These are phyloP conservation scores for Burhinus oedicnemus DNA, from an alignment of 2,113 vertebrate species.

Conservation along the genomic window DNA sequence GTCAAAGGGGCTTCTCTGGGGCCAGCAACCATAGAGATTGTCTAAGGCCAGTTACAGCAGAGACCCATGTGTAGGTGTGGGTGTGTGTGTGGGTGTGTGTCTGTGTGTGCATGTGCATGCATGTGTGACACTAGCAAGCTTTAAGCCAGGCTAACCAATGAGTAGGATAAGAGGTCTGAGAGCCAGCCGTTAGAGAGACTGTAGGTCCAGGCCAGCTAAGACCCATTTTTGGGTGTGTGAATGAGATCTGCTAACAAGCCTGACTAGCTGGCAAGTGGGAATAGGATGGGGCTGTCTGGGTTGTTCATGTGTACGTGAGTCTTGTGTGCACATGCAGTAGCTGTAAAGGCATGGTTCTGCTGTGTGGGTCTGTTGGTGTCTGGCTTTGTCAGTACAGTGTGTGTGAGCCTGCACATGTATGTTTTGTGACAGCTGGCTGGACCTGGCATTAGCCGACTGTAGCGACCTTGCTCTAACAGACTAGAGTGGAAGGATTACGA, in stretches of 20 bases:
- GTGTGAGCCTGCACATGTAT: background rate
- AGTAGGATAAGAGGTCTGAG: background rate
- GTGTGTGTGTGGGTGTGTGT: too few relatives aligned
- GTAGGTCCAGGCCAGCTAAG: background rate
- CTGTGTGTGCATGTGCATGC: too few relatives aligned
- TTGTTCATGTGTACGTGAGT: background rate
- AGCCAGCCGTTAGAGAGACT: background rate
- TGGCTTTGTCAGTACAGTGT: background rate
- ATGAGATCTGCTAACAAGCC: background rate
- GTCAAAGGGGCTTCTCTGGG: background rate
- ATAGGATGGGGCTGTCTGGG: background rate
- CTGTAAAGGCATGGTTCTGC: background rate
- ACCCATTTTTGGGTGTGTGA: background rate
- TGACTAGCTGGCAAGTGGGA: background rate
- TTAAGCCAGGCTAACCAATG: background rate
- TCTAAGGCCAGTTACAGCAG: background rate
- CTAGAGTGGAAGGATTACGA: background rate
- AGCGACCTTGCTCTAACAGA: background rate
- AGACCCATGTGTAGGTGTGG: background rate
- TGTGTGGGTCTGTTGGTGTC: background rate
- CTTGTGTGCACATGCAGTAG: rapidly evolving
- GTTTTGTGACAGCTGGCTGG: background rate
- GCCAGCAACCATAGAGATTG: background rate
- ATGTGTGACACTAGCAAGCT: background rate
- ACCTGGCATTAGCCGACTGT: rapidly evolving